phyloP scores from a whole-genome alignment of 2,888 invertebrate genomes.

The Acrobasis consociella region DNA sequence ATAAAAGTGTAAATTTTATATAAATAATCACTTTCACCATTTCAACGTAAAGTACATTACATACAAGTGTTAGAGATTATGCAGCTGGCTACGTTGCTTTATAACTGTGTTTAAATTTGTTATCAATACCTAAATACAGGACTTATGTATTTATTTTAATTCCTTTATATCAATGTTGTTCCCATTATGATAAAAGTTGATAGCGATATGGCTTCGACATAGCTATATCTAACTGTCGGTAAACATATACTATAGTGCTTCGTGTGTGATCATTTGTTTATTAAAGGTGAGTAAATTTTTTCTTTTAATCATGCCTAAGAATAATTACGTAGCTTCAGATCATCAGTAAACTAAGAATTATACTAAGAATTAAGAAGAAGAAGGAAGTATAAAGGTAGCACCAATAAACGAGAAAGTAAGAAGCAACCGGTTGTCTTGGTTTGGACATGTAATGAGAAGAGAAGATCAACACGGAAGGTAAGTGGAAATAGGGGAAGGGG shows the following conservation, averaged over 20 bases:
- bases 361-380: too few species aligned
- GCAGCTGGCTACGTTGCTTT: background rate
- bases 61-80: background rate
- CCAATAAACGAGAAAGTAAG: too few species aligned
- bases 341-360: too few species aligned
- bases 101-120: background rate
- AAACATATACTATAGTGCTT: background rate
- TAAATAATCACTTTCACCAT: background rate
- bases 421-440: too few species aligned
- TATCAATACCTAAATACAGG: background rate
- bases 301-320: background rate
- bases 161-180: slow-evolving; percentile 1
- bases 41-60: background rate
- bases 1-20: background rate
- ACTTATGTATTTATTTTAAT: background rate
- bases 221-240: background rate
- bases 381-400: too few species aligned
- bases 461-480: too few species aligned
- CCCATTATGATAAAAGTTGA: slow-evolving; percentile 9
- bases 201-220: slow-evolving; percentile 4
- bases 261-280: background rate
- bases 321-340: too few species aligned
- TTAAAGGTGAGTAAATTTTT: background rate
- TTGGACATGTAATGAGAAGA: too few species aligned
- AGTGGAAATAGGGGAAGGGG: too few species aligned